Evolutionary conservation across 2,888 invertebrate species (phyloP), one percentile per base, ranked within the genome.

Genomic region (Ichneumoninae sp.): DNA sequence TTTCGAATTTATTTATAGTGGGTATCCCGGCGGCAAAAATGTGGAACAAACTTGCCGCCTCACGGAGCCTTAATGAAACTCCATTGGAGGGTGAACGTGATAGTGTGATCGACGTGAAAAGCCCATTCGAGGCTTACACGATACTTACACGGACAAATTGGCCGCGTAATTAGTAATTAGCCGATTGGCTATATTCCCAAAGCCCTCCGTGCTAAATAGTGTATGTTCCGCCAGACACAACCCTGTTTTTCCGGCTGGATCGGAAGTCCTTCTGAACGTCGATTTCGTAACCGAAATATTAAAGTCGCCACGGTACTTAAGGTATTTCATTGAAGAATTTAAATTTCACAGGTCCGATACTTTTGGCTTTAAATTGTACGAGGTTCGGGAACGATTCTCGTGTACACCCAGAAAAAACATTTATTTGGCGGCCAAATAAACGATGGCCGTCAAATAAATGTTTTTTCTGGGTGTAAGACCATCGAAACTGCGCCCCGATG

Each of bases 91-190:
- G 30, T 33, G 40, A 54, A 47, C 44, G 40, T 30, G 57, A 36
- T 33, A 60, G 57, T 40, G 57, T 60, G 68, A 75, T 80, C 60
- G 50, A 69, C 50, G 52, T 33, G 54, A 33, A 75, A 69, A 57
- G 30, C 68, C 52, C 57, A 26, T 57, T 57, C 33, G 57, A 40
- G 68, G 60, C 68, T 80, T 60, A 19, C 60, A 40, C 69, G 62
- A 62, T 68, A 69, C 75, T 75, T 75, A 13, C 68, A n/a, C 60
- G 74, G 74, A 68, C 40, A 62, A 80, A 66, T 80, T 69, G 69
- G 10, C 47, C 68, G 47, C 22, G 60, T 75, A 75, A 75, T 80
- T 80, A 74, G 57, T 47, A 40, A 40, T 40, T 40, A 40, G 40
- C 10, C 44, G 44, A 47, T 33, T n/a, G 62, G 33, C 62, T n/a